Percentiles rank a stretch among this genome's conserved stretches.
Evolutionary conservation across 2,888 invertebrate genomes (phyloP).

Genomic region (Drosophila melanosoma): DNA sequence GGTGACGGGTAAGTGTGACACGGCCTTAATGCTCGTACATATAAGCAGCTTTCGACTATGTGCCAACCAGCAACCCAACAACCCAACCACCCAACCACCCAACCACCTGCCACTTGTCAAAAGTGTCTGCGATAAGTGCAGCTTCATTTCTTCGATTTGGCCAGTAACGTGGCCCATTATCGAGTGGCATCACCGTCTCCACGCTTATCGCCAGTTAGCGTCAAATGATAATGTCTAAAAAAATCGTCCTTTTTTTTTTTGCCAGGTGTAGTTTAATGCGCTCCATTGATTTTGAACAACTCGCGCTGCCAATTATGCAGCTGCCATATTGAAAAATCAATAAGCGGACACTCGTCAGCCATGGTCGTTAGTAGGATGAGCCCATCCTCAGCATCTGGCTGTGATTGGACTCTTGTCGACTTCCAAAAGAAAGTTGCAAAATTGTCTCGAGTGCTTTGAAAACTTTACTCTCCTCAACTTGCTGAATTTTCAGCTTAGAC

Average conservation of each 20-base stretch:
- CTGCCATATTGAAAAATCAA: conserved; percentile 71
- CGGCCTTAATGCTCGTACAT: conserved; percentile 48
- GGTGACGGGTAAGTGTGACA: conserved; percentile 35
- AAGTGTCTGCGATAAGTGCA: conserved; percentile 75
- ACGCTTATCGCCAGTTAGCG: conserved; percentile 68
- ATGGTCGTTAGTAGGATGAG: conserved; percentile 63
- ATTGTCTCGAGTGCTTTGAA: conserved; percentile 81
- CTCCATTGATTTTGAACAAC: conserved; percentile 60
- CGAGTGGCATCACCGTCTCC: conserved; percentile 20
- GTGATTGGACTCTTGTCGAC: conserved; percentile 41
- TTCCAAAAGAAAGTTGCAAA: conserved; percentile 74
- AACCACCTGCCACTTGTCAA: conserved; percentile 60
- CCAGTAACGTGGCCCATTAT: conserved; percentile 54
- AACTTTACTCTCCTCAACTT: conserved; percentile 55
- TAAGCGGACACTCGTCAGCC: conserved; percentile 52
- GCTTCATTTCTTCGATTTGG: conserved; percentile 76
- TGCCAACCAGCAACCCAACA: conserved; percentile 12
- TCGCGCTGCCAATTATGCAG: conserved; percentile 65
- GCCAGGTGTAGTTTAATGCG: conserved; percentile 36
- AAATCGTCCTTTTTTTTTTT: neutral
- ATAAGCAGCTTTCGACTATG: conserved; percentile 53
- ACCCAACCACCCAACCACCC: neutral
- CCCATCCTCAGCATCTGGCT: conserved; percentile 15
- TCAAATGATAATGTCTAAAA: conserved; percentile 54
- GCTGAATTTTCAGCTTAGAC: conserved; percentile 22